phyloP scores from a whole-genome alignment of 2,888 invertebrate species.

The Cosmorhoe ocellata region DNA sequence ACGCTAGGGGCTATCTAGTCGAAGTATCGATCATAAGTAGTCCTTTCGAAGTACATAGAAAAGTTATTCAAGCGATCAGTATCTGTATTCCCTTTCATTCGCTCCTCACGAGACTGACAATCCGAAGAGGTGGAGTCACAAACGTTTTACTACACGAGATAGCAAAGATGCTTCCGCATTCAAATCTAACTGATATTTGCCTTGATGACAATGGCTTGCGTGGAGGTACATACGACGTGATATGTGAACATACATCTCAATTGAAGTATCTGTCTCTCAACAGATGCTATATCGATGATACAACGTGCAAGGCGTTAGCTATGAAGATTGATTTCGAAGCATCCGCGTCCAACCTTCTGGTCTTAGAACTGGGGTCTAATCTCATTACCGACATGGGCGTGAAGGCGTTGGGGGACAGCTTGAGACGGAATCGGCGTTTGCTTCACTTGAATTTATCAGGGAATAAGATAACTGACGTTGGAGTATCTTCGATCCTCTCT shows the following conservation, averaged over 20 bases:
- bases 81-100: conserved; percentile 53
- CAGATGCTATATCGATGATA: conserved; percentile 50
- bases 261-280: conserved; percentile 53
- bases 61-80: conserved; percentile 47
- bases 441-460: conserved; percentile 54
- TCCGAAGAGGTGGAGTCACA: conserved; percentile 40
- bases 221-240: conserved; percentile 46
- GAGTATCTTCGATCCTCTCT: conserved; percentile 44
- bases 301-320: conserved; percentile 43
- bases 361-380: conserved; percentile 54
- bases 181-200: conserved; percentile 55
- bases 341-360: conserved; percentile 38
- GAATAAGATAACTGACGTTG: conserved; percentile 51
- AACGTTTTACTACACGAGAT: conserved; percentile 44
- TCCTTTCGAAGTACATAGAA: conserved; percentile 33
- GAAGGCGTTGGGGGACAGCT: conserved; percentile 39
- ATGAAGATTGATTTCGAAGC: conserved; percentile 35
- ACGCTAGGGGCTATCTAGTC: conserved; percentile 38
- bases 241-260: conserved; percentile 45
- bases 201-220: conserved; percentile 49
- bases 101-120: conserved; percentile 41
- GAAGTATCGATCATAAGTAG: conserved; percentile 45
- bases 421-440: conserved; percentile 52
- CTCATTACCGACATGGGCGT: conserved; percentile 51
- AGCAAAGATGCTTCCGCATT: conserved; percentile 46